Percentiles rank a stretch among this genome's conserved stretches.
phyloP scores from a whole-genome alignment of 2,113 vertebrate species.

The Steatornis caripensis region DNA sequence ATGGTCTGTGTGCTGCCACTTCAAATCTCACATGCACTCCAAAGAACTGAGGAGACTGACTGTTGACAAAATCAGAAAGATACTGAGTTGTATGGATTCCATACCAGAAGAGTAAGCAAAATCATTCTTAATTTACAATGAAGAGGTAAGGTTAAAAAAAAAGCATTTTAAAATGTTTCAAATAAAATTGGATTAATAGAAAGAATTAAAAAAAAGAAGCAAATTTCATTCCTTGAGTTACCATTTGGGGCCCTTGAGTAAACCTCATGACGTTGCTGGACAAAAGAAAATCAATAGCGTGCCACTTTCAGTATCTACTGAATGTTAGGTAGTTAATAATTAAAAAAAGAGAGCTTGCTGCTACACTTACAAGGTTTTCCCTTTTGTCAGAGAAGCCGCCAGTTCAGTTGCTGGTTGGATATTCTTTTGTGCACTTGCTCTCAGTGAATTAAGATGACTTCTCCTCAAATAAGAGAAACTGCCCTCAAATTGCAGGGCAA shows the following conservation, averaged over 20 bases:
- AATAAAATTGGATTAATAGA: not conserved
- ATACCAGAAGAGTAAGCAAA: not conserved
- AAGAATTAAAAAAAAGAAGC: not conserved
- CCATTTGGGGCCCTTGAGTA: not conserved
- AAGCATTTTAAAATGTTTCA: not conserved
- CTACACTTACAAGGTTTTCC: not conserved
- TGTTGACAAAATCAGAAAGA: not conserved
- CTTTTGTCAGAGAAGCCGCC: not conserved
- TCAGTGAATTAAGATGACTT: not conserved
- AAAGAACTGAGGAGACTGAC: not conserved
- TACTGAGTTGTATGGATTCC: not conserved
- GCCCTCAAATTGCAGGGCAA: not conserved
- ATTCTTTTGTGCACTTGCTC: not conserved
- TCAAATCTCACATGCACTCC: not conserved
- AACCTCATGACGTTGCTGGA: not conserved
- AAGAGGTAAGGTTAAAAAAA: not conserved
- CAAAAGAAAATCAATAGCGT: slow-evolving; percentile 36
- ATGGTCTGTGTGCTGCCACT: not conserved
- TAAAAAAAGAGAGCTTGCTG: not conserved
- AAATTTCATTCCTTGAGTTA: not conserved
- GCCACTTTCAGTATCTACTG: not conserved
- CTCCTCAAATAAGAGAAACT: not conserved
- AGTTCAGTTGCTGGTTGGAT: not conserved
- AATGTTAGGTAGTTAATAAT: slow-evolving; percentile 52
- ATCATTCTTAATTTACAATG: not conserved